These are phyloP conservation scores for Ceratina australensis DNA, from an alignment of 1,140 invertebrate genomes.

Conservation along the genomic window DNA sequence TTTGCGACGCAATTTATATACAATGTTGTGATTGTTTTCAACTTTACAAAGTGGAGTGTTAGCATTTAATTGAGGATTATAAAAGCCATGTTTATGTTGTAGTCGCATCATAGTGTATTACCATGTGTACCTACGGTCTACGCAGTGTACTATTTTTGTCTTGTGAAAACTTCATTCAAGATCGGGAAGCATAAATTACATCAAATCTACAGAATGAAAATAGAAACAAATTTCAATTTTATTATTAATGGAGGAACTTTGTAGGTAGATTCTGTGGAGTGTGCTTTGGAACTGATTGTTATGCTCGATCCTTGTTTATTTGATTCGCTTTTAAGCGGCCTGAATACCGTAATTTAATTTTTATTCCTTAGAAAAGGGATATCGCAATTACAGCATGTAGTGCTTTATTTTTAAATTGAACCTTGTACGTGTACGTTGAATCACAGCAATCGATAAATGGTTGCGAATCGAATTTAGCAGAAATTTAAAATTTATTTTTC, in stretches of 20 bases:
- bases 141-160: no score
- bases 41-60: no score
- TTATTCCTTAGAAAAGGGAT: slow-evolving; percentile 20
- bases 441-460: slow-evolving; percentile 2
- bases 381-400: slow-evolving; percentile 10
- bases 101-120: no score
- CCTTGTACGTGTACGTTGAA: slow-evolving; percentile 23
- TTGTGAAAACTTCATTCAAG: not conserved
- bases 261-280: slow-evolving; percentile 44
- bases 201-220: not conserved
- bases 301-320: slow-evolving; percentile 50
- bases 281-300: slow-evolving; percentile 43
- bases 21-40: not conserved
- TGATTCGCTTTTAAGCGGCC: slow-evolving; percentile 34
- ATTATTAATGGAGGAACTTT: slow-evolving; percentile 37
- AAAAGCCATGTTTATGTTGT: no score
- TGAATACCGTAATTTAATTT: slow-evolving; percentile 37
- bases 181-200: slow-evolving; percentile 2
- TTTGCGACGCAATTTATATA: not conserved
- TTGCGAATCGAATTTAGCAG: slow-evolving; percentile 29
- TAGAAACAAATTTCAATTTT: slow-evolving; percentile 5
- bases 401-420: slow-evolving; percentile 19
- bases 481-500: slow-evolving; percentile 45
- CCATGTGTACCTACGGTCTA: no score
- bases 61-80: no score